Evolutionary conservation across 2,888 invertebrate species (phyloP).

Genomic region (Drosophila diplacantha): DNA sequence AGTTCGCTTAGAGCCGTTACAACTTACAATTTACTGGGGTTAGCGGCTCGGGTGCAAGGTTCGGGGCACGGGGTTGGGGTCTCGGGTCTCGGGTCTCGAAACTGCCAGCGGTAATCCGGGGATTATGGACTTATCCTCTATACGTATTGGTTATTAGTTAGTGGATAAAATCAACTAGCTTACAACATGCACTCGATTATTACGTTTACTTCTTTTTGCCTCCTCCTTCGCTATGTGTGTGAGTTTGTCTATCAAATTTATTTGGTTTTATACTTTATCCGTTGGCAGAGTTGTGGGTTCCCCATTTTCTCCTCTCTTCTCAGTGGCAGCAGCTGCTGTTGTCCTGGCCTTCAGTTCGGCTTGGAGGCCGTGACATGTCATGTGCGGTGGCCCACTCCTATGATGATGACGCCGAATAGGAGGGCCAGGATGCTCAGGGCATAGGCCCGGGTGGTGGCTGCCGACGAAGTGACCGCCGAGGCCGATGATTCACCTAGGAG

Average conservation of each 20-base stretch:
- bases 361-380: constrained; percentile 65
- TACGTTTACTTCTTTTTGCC: constrained; percentile 30
- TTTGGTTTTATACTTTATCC: constrained; percentile 38
- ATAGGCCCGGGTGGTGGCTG: constrained; percentile 73
- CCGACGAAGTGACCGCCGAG: constrained; percentile 77
- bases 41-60: not conserved
- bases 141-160: constrained; percentile 37
- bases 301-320: constrained; percentile 21
- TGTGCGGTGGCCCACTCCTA: constrained; percentile 69
- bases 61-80: constrained; percentile 5
- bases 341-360: constrained; percentile 19
- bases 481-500: constrained; percentile 76
- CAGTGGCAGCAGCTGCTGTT: constrained; percentile 14
- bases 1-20: constrained; percentile 63
- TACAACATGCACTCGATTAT: constrained; percentile 60
- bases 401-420: constrained; percentile 67
- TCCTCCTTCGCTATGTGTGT: constrained; percentile 26
- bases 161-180: constrained; percentile 69
- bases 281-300: constrained; percentile 46
- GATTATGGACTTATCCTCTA: constrained; percentile 30
- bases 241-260: constrained; percentile 31
- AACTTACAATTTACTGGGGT: constrained; percentile 54
- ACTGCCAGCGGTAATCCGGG: constrained; percentile 15
- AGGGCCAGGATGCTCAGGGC: constrained; percentile 69
- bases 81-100: constrained; percentile 3